phyloP scores from a whole-genome alignment of 2,797 vertebrate genomes.

The Chaetodon trifasciatus region DNA sequence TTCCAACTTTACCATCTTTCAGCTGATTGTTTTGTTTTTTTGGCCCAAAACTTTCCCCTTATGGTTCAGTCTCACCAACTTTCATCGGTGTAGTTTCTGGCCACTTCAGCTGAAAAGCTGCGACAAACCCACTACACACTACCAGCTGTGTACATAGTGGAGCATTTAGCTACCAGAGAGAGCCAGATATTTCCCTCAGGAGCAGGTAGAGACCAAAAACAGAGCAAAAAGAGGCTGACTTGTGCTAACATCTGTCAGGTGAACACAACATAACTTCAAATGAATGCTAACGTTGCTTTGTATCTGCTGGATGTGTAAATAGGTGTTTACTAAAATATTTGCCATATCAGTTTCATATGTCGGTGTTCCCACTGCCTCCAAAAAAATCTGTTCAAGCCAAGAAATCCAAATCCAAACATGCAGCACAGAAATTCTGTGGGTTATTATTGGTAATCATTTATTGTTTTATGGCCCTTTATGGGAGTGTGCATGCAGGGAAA shows the following conservation, averaged over 20 bases:
- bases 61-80: not conserved
- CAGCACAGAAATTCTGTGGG: not conserved
- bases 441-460: not conserved
- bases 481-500: not conserved
- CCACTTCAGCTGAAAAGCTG: not conserved
- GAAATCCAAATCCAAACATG: constrained; percentile 3
- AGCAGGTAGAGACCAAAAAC: not conserved
- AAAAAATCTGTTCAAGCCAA: not conserved
- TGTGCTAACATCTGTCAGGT: not conserved
- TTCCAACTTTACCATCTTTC: not conserved
- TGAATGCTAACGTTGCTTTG: not conserved
- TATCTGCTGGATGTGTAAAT: not conserved
- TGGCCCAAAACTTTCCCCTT: not conserved
- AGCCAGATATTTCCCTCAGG: not conserved
- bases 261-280: not conserved
- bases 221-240: not conserved
- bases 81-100: too few species aligned
- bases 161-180: not conserved
- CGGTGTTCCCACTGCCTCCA: not conserved
- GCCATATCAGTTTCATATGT: not conserved
- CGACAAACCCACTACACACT: too few species aligned
- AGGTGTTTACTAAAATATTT: not conserved
- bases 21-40: not conserved
- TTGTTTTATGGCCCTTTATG: constrained; percentile 1
- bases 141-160: not conserved